Base-by-base conservation (phyloP, 1,140 invertebrate genomes). In the Leucophenga varia region DNA sequence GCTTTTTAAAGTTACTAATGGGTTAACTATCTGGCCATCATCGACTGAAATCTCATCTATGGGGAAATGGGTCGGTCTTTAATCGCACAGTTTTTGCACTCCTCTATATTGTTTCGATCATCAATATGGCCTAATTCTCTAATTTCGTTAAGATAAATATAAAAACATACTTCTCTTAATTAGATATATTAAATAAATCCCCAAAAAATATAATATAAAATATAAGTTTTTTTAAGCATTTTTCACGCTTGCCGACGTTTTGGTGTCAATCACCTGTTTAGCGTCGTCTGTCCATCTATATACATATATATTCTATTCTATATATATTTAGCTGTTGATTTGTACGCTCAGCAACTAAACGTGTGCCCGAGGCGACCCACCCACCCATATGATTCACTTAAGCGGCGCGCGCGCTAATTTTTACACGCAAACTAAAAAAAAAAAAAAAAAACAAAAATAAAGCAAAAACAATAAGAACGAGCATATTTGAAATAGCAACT, bases 181-280 rank as follows among this genome's bases (percentile, higher is more conserved):
- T 25, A 36, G 8, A 17, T 22, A 28, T 21, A 30, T 54, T 51
- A 35, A 35, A 51, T 54, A 54, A 52, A 28, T 12, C 7, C 12
- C 12, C 12, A 30, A 30, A 30, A 7, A 30, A 30, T 8, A 30
- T 8, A 30, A 7, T 30, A 30, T 7, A 28, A 12, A 7, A 7
- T 47, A 35, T 49, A 50, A 55, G 55, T 57, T 61, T 49, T 52
- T 52, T 54, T 55, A 55, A 51, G 45, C 47, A 51, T 59, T 64
- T 64, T 46, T 65, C 32, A 14, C 4, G 4, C 12, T 34, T 10
- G n/a, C n/a, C n/a, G 16, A 34, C 4, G 5, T 34, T 34, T 34
- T n/a, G 4, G 55, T 64, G 57, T 64, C 61, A 64, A 52, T 65
- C 61, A 61, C 61, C 57, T 61, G 57, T 64, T 64, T n/a, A n/a